Base-by-base conservation (phyloP, 2,797 vertebrate genomes). In the Taenioides sp. region DNA sequence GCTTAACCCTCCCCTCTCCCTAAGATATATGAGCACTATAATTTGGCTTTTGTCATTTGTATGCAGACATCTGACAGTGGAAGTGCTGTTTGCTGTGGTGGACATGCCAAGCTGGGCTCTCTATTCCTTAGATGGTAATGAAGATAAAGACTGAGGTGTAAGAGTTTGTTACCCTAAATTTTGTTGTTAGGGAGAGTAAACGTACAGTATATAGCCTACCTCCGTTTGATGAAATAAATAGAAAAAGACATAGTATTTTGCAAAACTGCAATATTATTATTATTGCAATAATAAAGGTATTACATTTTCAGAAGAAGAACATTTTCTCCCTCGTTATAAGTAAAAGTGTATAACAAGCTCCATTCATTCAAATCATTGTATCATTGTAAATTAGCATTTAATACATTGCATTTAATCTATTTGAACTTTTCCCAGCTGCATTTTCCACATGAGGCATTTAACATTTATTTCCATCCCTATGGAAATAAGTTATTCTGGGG, bases 41-140 rank as follows among this genome's bases (percentile, higher is more conserved):
- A 73, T 80, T 82, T 77, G 63, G 69, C 71, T 80, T 69, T 64
- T 87, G 81, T 84, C 82, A 74, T 83, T 84, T 71, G 67, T 82
- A 84, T 87, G 76, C 85, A 88, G 89, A 82, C 69, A 7, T 84
- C 81, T 78, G 68, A 73, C 83, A 82, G 79, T 86, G 87, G 78
- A 89, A 86, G 76, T 76, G 84, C 78, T 81, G 79, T 80, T 84
- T 82, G 82, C 60, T 57, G 70, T 65, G 74, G 65, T 54, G 82
- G 43, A 47, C 83, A 82, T 84, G 89, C 89, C 90, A 88, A 92
- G 84, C 79, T 60, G 52, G 80, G 74, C 81, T 88, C 71, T 65
- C 76, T 81, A 84, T 88, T 91, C 93, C 93, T 91, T 93, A 94
- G 91, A 94, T 93, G 93, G 93, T 91, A 84, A 82, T 85, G 82